Base-by-base conservation (phyloP, 2,888 invertebrate species). In the Drosophila sordidula region DNA sequence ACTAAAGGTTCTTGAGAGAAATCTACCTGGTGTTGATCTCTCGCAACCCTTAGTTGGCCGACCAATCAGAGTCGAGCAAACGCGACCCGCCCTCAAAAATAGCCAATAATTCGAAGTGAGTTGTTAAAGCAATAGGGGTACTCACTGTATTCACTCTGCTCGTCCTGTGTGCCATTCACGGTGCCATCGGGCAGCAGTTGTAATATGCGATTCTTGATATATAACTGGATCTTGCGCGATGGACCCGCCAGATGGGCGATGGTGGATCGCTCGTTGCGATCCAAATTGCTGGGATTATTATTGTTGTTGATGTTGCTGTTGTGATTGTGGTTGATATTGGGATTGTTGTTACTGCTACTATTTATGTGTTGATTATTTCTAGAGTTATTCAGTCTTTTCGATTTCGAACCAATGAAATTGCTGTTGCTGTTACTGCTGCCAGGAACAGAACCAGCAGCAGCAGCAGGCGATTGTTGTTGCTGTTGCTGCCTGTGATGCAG, bases 111-210 rank as follows among this genome's bases (percentile, higher is more conserved):
- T 26, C n/a, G 12, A 14, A 41, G 11, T 11, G 34, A 34, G 34
- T 26, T 8, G 29, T 58, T 38, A 16, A 36, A 6, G 12, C 1
- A 22, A 14, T 2, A 1, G 8, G 6, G 11, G 12, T 86, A 96
- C 96, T 97, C 92, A 97, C 97, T 96, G 94, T 96, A 96, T 93
- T 95, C 95, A 93, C 96, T 96, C 92, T 94, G 94, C 93, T 95
- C 95, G 92, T 96, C 95, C 91, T 94, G 94, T 91, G 96, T 96
- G 87, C 97, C 96, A 93, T 96, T 96, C 93, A 97, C 96, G 88
- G 95, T 95, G 92, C 97, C 97, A 93, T 96, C 96, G 83, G 96
- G 96, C 93, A 96, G 93, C 89, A 97, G 94, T 93, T 97, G 97
- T 81, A 97, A 94, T 92, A 96, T 95, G 87, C 95, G 94, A 93